phyloP scores from a whole-genome alignment of 1,140 invertebrate genomes.

The Tetraneura akinire region DNA sequence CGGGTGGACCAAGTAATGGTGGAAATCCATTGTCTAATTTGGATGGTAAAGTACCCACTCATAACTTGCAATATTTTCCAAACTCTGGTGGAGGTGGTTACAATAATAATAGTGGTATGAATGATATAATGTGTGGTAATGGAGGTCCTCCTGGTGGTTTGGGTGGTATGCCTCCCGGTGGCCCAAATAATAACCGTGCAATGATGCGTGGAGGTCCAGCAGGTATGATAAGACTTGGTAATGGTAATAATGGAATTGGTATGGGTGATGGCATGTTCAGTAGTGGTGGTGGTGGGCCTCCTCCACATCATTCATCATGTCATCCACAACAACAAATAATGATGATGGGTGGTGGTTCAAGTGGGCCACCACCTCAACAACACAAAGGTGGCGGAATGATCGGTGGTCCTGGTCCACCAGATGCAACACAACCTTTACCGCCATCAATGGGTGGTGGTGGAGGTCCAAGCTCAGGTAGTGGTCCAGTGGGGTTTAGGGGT shows the following conservation, averaged over 20 bases:
- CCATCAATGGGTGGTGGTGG: slow-evolving; percentile 70
- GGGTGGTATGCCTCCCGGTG: slow-evolving; percentile 56
- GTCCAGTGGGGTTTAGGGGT: slow-evolving; percentile 21
- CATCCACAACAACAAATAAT: slow-evolving; percentile 59
- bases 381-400: slow-evolving; percentile 61
- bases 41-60: slow-evolving; percentile 71
- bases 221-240: slow-evolving; percentile 54
- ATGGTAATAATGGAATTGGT: slow-evolving; percentile 50
- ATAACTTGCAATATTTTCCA: slow-evolving; percentile 77
- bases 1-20: slow-evolving; percentile 61
- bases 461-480: neutral
- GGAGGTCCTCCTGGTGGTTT: slow-evolving; percentile 58
- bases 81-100: slow-evolving; percentile 57
- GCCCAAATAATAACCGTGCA: slow-evolving; percentile 57
- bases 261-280: slow-evolving; percentile 59
- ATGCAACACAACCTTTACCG: slow-evolving; percentile 72
- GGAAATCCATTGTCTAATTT: slow-evolving; percentile 66
- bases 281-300: slow-evolving; percentile 55
- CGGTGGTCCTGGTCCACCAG: slow-evolving; percentile 59
- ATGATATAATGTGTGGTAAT: slow-evolving; percentile 50
- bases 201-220: slow-evolving; percentile 53
- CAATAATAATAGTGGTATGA: slow-evolving; percentile 53
- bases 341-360: slow-evolving; percentile 59
- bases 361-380: slow-evolving; percentile 54
- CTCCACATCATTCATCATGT: slow-evolving; percentile 56